Evolutionary conservation across 2,888 invertebrate species (phyloP).

Genomic region (Ditula angustiorana): DNA sequence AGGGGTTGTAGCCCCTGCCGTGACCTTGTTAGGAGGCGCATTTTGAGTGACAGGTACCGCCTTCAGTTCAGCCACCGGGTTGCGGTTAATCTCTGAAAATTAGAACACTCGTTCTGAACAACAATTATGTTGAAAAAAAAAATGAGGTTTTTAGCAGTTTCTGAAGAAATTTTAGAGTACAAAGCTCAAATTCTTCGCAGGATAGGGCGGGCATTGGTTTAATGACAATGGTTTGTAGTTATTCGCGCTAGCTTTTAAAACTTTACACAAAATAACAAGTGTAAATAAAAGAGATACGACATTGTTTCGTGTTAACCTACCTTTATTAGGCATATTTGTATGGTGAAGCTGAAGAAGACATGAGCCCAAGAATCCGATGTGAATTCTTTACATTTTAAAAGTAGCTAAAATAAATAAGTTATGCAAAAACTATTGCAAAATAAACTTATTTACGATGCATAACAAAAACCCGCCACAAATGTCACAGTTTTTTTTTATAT

Average conservation of each 20-base stretch:
- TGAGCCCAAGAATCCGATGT: background rate
- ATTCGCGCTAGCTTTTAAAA: background rate
- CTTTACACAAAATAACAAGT: background rate
- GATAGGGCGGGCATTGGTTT: background rate
- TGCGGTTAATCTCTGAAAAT: slow-evolving; percentile 41
- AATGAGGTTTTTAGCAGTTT: background rate
- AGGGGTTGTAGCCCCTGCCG: slow-evolving; percentile 22
- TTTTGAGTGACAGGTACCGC: slow-evolving; percentile 19
- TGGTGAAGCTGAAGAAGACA: background rate
- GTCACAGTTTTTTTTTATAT: slow-evolving; percentile 16
- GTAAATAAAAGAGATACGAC: background rate
- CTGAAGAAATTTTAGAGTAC: background rate
- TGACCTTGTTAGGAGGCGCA: slow-evolving; percentile 10
- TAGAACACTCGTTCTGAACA: slow-evolving; percentile 23
- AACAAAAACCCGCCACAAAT: slow-evolving; percentile 25
- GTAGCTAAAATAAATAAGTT: background rate
- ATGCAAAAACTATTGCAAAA: slow-evolving; percentile 14
- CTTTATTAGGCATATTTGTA: slow-evolving; percentile 59
- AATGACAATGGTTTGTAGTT: background rate
- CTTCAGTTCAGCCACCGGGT: slow-evolving; percentile 43
- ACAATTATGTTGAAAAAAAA: background rate
- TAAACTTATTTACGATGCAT: slow-evolving; percentile 21
- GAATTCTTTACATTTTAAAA: slow-evolving; percentile 11
- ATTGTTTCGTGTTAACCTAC: slow-evolving; percentile 43
- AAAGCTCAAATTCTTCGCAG: background rate